Evolutionary conservation across 2,797 vertebrate species (phyloP), one percentile per base, ranked within the genome.

Genomic region (Schizopygopsis malacanthus): DNA sequence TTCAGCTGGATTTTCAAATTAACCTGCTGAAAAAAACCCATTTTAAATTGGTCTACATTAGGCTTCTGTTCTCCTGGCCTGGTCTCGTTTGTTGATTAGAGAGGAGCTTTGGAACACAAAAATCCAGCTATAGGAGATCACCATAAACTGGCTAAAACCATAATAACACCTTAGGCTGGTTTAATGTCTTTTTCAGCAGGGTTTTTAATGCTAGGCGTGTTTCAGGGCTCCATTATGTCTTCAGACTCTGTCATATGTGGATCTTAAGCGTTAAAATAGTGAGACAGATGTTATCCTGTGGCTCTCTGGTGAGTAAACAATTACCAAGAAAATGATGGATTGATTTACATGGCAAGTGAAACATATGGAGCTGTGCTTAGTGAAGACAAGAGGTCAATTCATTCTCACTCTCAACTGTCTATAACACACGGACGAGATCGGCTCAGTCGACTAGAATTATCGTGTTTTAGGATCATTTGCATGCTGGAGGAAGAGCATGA

Each of bases 361-460:
- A 78, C 59, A 39, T 73, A 81, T 85, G 83, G 69, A 76, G 63
- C 75, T 18, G 16, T 67, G 69, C 81, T 87, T 52, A 70, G 20
- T 69, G 85, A 70, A 86, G 84, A 86, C 25, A 87, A 16, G 63
- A 82, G 63, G 76, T 87, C 83, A 82, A 82, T 90, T 88, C 85
- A 75, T 47, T 84, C 63, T 43, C 52, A 76, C 39, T 73, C 37
- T 67, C 50, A 75, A 15, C 20, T 39, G 50, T 25, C 78, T 52
- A 41, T 69, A 25, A 28, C 43, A 45, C 59, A 50, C 37, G 75
- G 28, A 41, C 0, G 4, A 65, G 28, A 65, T 65, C 11, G 45
- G 22, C 22, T 52, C 13, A n/a, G 16, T 43, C n/a, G 15, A 73
- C 2, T 4, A 73, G 22, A 75, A 67, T 18, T 41, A 81, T 41